Base-by-base conservation (phyloP, 2,113 vertebrate species). In the Ceratotherium simum region DNA sequence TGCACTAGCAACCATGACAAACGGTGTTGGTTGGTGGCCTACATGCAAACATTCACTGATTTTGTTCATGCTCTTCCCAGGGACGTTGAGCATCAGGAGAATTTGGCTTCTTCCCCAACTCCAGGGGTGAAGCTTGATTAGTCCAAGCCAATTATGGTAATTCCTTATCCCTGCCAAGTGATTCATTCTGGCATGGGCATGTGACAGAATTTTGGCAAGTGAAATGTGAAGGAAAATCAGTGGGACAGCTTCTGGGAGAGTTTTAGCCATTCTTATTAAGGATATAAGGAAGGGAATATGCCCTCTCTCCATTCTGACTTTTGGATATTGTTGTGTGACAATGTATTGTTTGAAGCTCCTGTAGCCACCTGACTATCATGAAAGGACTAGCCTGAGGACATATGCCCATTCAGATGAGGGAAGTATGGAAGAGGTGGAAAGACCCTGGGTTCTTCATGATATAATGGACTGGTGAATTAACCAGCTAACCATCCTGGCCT, bases 131-230 rank as follows among this genome's bases (percentile, higher is more conserved):
- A 78, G 33, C 80, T 89, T 96, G 95, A 92, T 92, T 96, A 97
- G 85, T 98, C 83, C 83, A 96, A 94, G 90, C 87, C 96, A 97
- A 88, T 96, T 96, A 96, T 84, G 83, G 83, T 93, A 97, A 92
- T 84, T 54, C 70, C 29, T 72, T 58, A 70, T 14, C 42, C 51
- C 39, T 97, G 92, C 80, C 87, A 94, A 97, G 33, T 96, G 96
- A 97, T 80, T 97, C 94, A 97, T 91, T 87, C 70, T 92, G 95
- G 51, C 97, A 95, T 17, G 33, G 23, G 39, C 25, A 82, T 95
- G 72, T 80, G 94, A 96, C 94, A 98, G 95, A 90, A 96, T 82
- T 95, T 90, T 96, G 95, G 93, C 91, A 96, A 87, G 56, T 87
- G 64, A 96, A 27, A 54, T 72, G 90, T 80, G 60, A 90, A 73